Evolutionary conservation across 2,888 invertebrate species (phyloP).

Genomic region (Tachina lurida): DNA sequence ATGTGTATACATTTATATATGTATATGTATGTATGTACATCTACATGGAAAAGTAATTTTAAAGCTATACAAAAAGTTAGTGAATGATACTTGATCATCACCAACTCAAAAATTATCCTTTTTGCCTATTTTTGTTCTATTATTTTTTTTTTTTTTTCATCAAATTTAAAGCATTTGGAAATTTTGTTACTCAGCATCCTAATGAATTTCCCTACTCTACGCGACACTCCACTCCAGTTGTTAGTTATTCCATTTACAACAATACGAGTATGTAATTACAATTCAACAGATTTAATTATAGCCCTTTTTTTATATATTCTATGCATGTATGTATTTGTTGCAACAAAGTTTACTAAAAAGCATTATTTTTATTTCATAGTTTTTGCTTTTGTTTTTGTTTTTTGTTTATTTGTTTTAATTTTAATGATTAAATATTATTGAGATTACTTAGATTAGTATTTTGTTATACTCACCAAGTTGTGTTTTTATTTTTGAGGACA

Average conservation of each 20-base stretch:
- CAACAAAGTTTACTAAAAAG: conserved; percentile 6
- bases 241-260: conserved; percentile 15
- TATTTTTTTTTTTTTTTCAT: no score
- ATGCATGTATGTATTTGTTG: neutral
- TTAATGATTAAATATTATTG: conserved; percentile 45
- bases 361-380: conserved; percentile 7
- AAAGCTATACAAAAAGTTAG: conserved; percentile 52
- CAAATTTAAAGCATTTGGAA: neutral
- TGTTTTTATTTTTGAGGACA: conserved; percentile 59
- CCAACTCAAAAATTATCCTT: conserved; percentile 59
- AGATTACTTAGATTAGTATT: conserved; percentile 65
- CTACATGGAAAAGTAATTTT: conserved; percentile 12
- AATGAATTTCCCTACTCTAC: conserved; percentile 1
- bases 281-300: conserved; percentile 2
- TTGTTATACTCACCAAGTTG: conserved; percentile 68
- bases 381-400: no score
- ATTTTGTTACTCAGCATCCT: conserved; percentile 24
- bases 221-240: neutral
- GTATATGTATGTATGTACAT: no score
- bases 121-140: conserved; percentile 19
- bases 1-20: no score
- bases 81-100: conserved; percentile 71
- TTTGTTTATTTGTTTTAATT: neutral
- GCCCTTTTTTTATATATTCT: conserved; percentile 20
- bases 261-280: conserved; percentile 2